Evolutionary conservation across 2,888 invertebrate species (phyloP), one percentile per base, ranked within the genome.

Genomic region (Mayetiola destructor): DNA sequence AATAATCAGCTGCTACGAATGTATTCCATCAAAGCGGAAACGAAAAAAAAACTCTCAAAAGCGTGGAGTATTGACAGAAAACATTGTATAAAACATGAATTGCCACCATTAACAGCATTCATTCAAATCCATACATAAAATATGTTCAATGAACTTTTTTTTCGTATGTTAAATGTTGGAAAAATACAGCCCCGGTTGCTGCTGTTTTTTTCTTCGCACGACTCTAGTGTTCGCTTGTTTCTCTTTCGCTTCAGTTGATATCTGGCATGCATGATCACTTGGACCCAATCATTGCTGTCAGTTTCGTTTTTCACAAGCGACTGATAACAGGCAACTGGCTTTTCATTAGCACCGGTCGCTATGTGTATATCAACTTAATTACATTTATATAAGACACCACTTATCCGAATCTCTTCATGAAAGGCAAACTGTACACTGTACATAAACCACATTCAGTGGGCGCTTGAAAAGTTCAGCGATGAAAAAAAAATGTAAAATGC

Each of bases 101-200:
- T 48, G 48, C 48, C 48, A 48, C 48, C 48, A 48, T 48, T 48
- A 48, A 48, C 29, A 48, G 27, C 27, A 48, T 27, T 48, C 48
- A 48, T 27, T 23, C 27, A 48, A 48, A n/a, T 16, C n/a, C 29
- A 27, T n/a, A n/a, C n/a, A n/a, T 48, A n/a, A 48, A 48, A 48
- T 48, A 48, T 48, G 48, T 27, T 12, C 48, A 27, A n/a, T n/a
- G 14, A 3, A 48, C 14, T 48, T 23, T 3, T 8, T 39, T 39
- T 20, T 10, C 16, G 5, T 12, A n/a, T n/a, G n/a, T n/a, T n/a
- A n/a, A n/a, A n/a, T n/a, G n/a, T n/a, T n/a, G n/a, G n/a, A n/a
- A n/a, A n/a, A n/a, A n/a, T n/a, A n/a, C n/a, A n/a, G n/a, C n/a
- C n/a, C n/a, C n/a, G n/a, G n/a, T n/a, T n/a, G n/a, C 14, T n/a